Evolutionary conservation across 2,888 invertebrate genomes (phyloP).

Genomic region (Psylliodes chrysocephalus): DNA sequence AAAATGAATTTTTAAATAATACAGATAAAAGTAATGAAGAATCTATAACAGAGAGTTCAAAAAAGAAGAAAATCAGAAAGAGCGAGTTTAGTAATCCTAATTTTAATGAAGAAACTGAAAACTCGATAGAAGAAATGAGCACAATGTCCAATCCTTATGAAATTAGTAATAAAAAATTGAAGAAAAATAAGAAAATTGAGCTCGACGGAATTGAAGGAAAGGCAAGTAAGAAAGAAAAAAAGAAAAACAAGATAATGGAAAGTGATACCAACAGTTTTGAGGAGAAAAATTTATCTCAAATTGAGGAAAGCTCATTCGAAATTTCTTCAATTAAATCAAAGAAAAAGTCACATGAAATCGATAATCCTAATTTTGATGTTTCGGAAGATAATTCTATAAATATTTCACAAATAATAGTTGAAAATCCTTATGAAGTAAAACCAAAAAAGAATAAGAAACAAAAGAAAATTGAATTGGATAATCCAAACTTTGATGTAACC

Average conservation of each 20-base stretch:
- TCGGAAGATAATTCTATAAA: neutral
- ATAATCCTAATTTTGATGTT: slow-evolving; percentile 20
- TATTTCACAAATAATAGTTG: neutral
- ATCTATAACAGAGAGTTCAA: neutral
- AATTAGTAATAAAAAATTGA: slow-evolving; percentile 21
- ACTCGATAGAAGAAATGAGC: neutral
- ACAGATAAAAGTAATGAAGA: neutral
- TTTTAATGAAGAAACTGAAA: slow-evolving; percentile 22
- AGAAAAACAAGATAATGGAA: slow-evolving; percentile 21
- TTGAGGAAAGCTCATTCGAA: slow-evolving; percentile 30
- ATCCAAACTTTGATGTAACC: slow-evolving; percentile 42
- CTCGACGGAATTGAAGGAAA: slow-evolving; percentile 22
- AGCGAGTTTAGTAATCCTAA: slow-evolving; percentile 7
- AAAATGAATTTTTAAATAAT: slow-evolving; percentile 11
- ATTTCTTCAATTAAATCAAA: slow-evolving; percentile 32
- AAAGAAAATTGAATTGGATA: slow-evolving; percentile 30
- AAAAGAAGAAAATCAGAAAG: neutral
- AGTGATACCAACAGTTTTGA: slow-evolving; percentile 21
- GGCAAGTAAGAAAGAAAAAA: slow-evolving; percentile 2
- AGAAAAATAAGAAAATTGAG: slow-evolving; percentile 24
- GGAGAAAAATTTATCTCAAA: slow-evolving; percentile 24
- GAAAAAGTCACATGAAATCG: slow-evolving; percentile 17
- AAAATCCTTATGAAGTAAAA: slow-evolving; percentile 11
- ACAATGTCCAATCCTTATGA: slow-evolving; percentile 22
- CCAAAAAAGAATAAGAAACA: slow-evolving; percentile 34